Base-by-base conservation (phyloP, 2,113 vertebrate species). In the Cathartes aura region DNA sequence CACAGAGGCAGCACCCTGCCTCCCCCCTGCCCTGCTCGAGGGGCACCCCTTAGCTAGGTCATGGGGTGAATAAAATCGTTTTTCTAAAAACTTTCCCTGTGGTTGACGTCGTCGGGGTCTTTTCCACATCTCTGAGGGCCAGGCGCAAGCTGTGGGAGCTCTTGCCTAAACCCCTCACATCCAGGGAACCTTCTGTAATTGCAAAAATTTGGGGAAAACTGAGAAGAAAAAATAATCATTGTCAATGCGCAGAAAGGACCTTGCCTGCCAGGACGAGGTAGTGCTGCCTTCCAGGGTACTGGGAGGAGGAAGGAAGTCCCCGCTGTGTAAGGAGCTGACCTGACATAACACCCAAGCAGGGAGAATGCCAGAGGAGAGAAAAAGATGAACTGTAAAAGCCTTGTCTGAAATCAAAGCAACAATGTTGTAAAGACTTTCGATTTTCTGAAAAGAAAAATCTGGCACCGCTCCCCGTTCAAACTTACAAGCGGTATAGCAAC, bases 401-500 rank as follows among this genome's bases (percentile, higher is more conserved):
- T 3, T 36, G 23, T 53, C 71, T 43, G 71, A 75, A 72, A 47
- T 15, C 32, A 64, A 42, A 93, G 60, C 23, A 36, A 32, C 1
- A 2, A 10, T 3, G 18, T 17, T 17, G 26, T 52, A 8, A 67
- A 43, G 48, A 27, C 16, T 48, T 22, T 1, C 7, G 4, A 0
- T 47, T 58, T 36, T 45, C 68, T 67, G 8, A 4, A 29, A 47
- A 16, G 27, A 53, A 80, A 52, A 10, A 21, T 20, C 20, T 34
- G 17, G 7, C 12, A 1, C 1, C 5, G 13, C 53, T 3, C 5
- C 2, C 12, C 0, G 0, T 53, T 83, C 17, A 38, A 60, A 16
- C 18, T 53, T 34, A 3, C 0, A 3, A 11, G 34, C 0, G 0
- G 9, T 15, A 4, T 1, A 70, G 23, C 42, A 47, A 27, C 22